Evolutionary conservation across 2,113 vertebrate genomes (phyloP).

Genomic region (Xiphophorus hellerii): DNA sequence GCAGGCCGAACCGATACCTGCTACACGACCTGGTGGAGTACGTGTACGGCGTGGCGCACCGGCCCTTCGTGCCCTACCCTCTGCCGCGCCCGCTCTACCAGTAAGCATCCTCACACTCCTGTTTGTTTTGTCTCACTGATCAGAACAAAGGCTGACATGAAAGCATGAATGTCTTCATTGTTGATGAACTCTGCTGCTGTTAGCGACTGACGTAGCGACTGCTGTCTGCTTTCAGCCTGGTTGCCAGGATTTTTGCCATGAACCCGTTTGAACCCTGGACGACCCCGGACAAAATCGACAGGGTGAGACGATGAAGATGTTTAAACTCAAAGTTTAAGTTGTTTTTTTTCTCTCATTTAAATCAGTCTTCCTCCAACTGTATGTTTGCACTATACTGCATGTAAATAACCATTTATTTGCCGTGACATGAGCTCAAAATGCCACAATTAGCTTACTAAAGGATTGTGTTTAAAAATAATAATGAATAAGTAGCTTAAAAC

Average conservation of each 20-base stretch:
- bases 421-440: too few species aligned
- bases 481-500: too few species aligned
- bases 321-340: too few species aligned
- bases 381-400: too few species aligned
- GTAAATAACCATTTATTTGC: too few species aligned
- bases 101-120: conserved; percentile 77
- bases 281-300: conserved; percentile 90
- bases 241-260: conserved; percentile 83
- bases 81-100: conserved; percentile 87
- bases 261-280: conserved; percentile 92
- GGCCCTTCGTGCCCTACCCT: conserved; percentile 83
- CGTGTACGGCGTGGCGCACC: conserved; percentile 80
- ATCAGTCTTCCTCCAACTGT: too few species aligned
- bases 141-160: neutral
- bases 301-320: conserved; percentile 75
- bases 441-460: too few species aligned
- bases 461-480: too few species aligned
- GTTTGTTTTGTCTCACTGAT: neutral
- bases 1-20: conserved; percentile 88
- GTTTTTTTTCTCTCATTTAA: too few species aligned
- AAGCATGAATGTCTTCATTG: neutral
- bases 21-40: conserved; percentile 93
- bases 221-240: conserved; percentile 75
- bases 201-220: neutral
- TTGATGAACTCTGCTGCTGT: neutral